These are phyloP conservation scores for Sternarchorhynchus goeldii DNA, from an alignment of 2,797 vertebrate species.

Conservation along the genomic window DNA sequence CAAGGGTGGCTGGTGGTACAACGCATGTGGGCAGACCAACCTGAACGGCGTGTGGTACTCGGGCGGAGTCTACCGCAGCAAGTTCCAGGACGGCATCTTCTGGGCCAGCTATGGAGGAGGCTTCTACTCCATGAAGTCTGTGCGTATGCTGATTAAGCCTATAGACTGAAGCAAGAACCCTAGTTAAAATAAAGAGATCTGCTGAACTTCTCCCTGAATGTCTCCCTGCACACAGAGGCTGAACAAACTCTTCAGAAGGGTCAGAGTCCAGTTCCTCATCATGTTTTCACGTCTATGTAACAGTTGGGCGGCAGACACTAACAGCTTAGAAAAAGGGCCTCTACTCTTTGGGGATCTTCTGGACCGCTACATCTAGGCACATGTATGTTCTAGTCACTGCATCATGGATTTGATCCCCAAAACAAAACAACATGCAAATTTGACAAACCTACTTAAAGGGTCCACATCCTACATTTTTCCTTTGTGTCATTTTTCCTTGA, in stretches of 20 bases:
- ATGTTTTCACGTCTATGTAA: not conserved
- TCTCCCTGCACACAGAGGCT: not conserved
- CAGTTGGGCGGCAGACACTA: not conserved
- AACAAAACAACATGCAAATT: no score
- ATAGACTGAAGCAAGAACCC: slow-evolving; percentile 69
- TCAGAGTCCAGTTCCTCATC: not conserved
- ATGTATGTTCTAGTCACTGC: not conserved
- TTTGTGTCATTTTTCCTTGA: no score
- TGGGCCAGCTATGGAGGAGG: slow-evolving; percentile 98
- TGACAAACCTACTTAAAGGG: no score
- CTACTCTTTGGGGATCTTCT: not conserved
- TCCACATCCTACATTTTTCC: no score
- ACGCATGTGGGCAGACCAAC: slow-evolving; percentile 93
- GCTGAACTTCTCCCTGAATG: not conserved
- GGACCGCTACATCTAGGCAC: not conserved
- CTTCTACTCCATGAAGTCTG: slow-evolving; percentile 92
- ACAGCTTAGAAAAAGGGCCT: not conserved
- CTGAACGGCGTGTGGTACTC: slow-evolving; percentile 99
- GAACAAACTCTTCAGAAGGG: not conserved
- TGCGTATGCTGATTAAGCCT: slow-evolving; percentile 88
- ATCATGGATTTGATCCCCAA: not conserved
- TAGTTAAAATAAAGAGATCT: slow-evolving; percentile 22
- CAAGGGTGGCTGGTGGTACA: slow-evolving; percentile 99
- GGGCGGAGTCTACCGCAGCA: slow-evolving; percentile 95
- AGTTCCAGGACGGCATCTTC: slow-evolving; percentile 96